Evolutionary conservation across 2,113 vertebrate genomes (phyloP), one percentile per base, ranked within the genome.

Genomic region (Amblyornis subalaris): DNA sequence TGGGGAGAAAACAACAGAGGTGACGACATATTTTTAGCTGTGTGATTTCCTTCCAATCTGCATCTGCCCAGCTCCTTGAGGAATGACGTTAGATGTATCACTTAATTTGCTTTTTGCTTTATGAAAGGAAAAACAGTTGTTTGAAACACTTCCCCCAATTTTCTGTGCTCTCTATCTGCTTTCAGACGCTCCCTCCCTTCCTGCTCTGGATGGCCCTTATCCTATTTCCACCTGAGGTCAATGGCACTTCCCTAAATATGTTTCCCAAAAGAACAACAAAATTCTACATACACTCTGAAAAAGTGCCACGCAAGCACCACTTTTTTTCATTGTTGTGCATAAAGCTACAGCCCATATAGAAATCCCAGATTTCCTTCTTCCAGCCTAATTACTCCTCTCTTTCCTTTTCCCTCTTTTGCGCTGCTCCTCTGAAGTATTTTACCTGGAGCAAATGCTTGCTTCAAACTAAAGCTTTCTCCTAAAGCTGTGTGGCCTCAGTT

Each of bases 221-320:
- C 94, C 94, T 84, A 95, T 93, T 96, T 95, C 94, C 96, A 95
- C 90, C 93, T 95, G 93, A 95, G 83, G 96, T 95, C 93, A 97
- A 95, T 94, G 85, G 94, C 91, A 95, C 95, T 96, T 97, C 94
- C 94, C 93, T 94, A 95, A 94, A 79, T 80, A 83, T 67, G 64
- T 77, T 95, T 97, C 55, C 90, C 72, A 91, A 94, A 95, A 92
- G 93, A 94, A 88, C 72, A 90, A 83, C 71, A 90, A 53, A 77
- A 80, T 83, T 70, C 67, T 93, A 26, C 40, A 7, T 87, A 71
- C 54, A 72, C 42, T 29, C 47, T 82, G 61, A 69, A 81, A 77
- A 92, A 74, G 35, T 0, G 2, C 78, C 55, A 19, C 2, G 0
- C 26, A 51, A 55, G 64, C 64, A 62, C 65, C 23, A 35, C 55